A percentile compares a stretch with the other conserved stretches of the same genome.
Conservation (phyloP, 2,888 invertebrate species). For the Netelia fuscicornis region DNA sequence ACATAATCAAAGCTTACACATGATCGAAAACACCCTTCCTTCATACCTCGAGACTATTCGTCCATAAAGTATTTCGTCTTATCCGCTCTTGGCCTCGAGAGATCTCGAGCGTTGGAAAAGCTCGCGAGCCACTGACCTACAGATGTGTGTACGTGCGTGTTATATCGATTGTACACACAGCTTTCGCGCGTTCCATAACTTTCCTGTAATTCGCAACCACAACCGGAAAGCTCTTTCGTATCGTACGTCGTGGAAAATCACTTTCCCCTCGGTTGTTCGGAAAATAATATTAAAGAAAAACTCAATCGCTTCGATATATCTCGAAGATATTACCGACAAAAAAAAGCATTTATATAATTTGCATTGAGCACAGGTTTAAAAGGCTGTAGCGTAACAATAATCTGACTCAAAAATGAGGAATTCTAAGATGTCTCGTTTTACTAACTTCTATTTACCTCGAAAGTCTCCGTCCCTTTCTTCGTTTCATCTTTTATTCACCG, state of each 20-base stretch:
- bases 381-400: no score
- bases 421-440: constrained; percentile 7
- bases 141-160: constrained; percentile 22
- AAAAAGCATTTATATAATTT: no score
- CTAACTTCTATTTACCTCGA: constrained; percentile 2
- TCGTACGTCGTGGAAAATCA: not conserved
- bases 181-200: not conserved
- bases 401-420: no score
- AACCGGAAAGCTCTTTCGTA: not conserved
- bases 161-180: constrained; percentile 32
- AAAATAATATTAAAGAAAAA: not conserved
- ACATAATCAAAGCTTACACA: not conserved
- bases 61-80: constrained; percentile 39
- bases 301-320: not conserved
- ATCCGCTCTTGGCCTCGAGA: not conserved
- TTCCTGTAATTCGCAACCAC: not conserved
- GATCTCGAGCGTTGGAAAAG: not conserved
- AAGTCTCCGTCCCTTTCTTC: not conserved
- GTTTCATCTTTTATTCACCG: constrained; percentile 38
- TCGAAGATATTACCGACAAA: no score
- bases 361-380: no score
- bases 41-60: not conserved
- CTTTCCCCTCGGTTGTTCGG: not conserved
- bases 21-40: constrained; percentile 7
- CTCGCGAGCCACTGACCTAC: constrained; percentile 10